Percentiles rank a stretch among this genome's conserved stretches.
Conservation (phyloP, 1,140 invertebrate species). For the Batillaria attramentaria region DNA sequence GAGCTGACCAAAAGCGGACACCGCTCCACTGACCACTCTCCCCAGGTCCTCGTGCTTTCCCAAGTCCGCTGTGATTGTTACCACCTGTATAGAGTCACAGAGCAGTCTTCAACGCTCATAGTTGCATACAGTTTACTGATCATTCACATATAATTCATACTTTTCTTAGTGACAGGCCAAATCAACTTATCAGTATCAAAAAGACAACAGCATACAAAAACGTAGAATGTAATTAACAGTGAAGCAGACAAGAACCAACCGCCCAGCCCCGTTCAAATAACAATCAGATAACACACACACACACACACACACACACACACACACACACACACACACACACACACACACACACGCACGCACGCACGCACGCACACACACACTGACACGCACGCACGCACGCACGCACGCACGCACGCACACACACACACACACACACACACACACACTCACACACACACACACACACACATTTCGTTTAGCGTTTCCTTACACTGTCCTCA, state of each 20-base stretch:
- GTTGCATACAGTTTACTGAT: background rate
- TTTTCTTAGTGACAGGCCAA: background rate
- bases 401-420: background rate
- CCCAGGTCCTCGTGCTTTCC: too few relatives aligned
- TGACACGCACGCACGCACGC: background rate
- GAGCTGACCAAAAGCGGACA: too few relatives aligned
- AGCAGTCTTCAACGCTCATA: background rate
- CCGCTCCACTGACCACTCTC: background rate
- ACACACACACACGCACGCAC: background rate
- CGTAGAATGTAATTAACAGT: background rate
- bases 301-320: background rate
- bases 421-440: constrained; percentile 5
- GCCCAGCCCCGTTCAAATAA: background rate
- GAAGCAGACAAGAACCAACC: background rate
- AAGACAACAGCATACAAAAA: background rate
- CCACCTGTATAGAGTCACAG: background rate
- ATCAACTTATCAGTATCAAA: background rate
- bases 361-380: background rate
- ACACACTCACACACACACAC: constrained; percentile 6
- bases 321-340: background rate
- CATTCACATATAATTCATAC: background rate
- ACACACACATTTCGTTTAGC: constrained; percentile 1
- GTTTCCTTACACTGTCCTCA: background rate
- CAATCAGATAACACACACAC: too few relatives aligned
- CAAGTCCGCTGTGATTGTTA: too few relatives aligned